Evolutionary conservation across 2,888 invertebrate species (phyloP), one percentile per base, ranked within the genome.

Genomic region (Caenorhabditis plicata): DNA sequence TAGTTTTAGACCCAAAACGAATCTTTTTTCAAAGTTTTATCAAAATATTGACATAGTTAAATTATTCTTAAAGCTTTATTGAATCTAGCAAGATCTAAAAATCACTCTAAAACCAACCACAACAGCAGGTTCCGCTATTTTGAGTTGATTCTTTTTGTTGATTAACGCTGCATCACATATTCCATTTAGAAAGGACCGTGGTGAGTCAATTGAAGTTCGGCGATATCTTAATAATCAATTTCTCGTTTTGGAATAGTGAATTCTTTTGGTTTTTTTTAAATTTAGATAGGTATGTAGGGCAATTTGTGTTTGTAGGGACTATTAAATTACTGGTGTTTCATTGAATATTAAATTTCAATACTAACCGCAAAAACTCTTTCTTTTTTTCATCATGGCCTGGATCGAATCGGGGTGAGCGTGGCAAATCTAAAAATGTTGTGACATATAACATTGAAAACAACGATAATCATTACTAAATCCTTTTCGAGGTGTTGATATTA

Each of bases 161-260:
- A 61, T 55, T 29, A 45, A 54, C n/a, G n/a, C n/a, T 42, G 61
- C 55, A 44, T 52, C 55, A n/a, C 52, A 17, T 13, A 46, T 33
- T 40, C 62, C 62, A 44, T 56, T 62, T 23, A 62, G 20, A 56
- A 62, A 62, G 15, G 52, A 27, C n/a, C 62, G 43, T 13, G 62
- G 62, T 20, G 62, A 62, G 32, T 62, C 62, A 36, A 56, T 50
- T 41, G 62, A 62, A 49, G 52, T 62, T 3, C 61, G 43, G 29
- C 61, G 54, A 19, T 48, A 46, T 42, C 62, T 62, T 7, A 4
- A 41, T n/a, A n/a, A n/a, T n/a, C n/a, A n/a, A n/a, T n/a, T 9
- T 15, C 19, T 22, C 15, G n/a, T 20, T 3, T 17, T 4, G 23
- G n/a, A 22, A 22, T 13, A 22, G 13, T 35, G 7, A 35, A 35